Base-by-base conservation (phyloP, 2,113 vertebrate genomes). In the Odontophorus gujanensis region DNA sequence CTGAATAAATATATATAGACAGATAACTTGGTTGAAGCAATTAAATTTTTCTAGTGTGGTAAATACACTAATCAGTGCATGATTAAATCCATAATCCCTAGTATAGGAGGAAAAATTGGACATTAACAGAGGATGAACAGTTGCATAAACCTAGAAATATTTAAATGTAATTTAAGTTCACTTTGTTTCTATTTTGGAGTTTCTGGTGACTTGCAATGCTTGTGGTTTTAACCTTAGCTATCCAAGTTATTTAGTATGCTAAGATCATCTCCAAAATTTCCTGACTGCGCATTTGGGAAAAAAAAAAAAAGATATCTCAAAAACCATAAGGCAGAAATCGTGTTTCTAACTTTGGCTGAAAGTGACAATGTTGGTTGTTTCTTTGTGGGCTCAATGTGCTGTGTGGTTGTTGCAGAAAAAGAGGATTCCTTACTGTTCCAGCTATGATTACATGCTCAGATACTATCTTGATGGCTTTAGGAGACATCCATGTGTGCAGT, bases 391-490 rank as follows among this genome's bases (percentile, higher is more conserved):
- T 88, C 94, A 90, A 89, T 89, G 76, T 96, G 87, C 92, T 92
- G 68, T 77, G 89, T 87, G 96, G 91, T 81, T 91, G 80, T n/a
- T 90, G 94, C 81, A 95, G 94, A 89, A 92, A 95, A 97, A 92
- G 93, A 97, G 84, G 91, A 97, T 95, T 92, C 96, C 95, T 97
- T 90, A 94, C 95, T 95, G 93, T 97, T 97, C 82, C 93, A 97
- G 96, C 95, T 96, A 96, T 96, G 94, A 97, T 97, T 97, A 97
- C 87, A 91, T 87, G 86, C 77, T 91, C 93, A 95, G 96, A 97
- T 96, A 97, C 81, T 91, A 96, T 97, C 97, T 97, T 94, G 96
- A 96, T 96, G 97, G 97, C 93, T 98, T 97, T 97, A 93, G 93
- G 91, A 97, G 97, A 97, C 95, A 96, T 94, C 96, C 94, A 59